Evolutionary conservation across 2,888 invertebrate species (phyloP).

Genomic region (Chrysomela aeneicollis): DNA sequence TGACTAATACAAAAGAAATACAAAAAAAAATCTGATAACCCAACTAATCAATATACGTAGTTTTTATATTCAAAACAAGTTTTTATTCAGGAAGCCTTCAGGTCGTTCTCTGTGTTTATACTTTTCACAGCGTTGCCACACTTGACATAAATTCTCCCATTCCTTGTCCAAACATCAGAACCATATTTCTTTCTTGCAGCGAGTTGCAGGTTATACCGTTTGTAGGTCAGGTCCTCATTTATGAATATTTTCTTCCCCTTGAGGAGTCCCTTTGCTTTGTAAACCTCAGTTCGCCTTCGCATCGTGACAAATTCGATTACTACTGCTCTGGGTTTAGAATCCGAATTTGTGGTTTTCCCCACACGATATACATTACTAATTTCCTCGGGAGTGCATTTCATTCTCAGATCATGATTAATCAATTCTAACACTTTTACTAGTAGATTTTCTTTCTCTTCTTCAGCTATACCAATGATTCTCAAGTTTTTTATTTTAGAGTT

Average conservation of each 20-base stretch:
- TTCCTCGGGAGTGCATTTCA: slow-evolving; percentile 2
- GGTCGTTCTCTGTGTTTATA: not conserved
- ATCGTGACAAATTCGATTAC: not conserved
- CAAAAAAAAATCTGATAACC: not conserved
- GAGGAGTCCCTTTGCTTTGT: not conserved
- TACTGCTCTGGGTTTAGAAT: not conserved
- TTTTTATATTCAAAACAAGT: not conserved
- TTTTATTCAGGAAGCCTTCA: not conserved
- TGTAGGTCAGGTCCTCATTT: not conserved
- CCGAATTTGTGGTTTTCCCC: not conserved
- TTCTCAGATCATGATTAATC: not conserved
- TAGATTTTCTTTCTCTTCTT: not conserved
- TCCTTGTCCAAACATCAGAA: slow-evolving; percentile 1
- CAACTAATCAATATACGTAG: not conserved
- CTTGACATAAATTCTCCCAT: not conserved
- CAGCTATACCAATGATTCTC: not conserved
- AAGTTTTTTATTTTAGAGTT: not conserved
- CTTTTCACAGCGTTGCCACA: not conserved
- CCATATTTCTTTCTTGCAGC: not conserved
- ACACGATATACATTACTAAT: not conserved
- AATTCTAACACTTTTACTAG: not conserved
- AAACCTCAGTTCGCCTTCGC: not conserved
- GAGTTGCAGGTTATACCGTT: not conserved
- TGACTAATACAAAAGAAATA: not conserved
- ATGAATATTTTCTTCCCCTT: slow-evolving; percentile 2